Base-by-base conservation (phyloP, 2,888 invertebrate genomes). In the Amaurobius ferox region DNA sequence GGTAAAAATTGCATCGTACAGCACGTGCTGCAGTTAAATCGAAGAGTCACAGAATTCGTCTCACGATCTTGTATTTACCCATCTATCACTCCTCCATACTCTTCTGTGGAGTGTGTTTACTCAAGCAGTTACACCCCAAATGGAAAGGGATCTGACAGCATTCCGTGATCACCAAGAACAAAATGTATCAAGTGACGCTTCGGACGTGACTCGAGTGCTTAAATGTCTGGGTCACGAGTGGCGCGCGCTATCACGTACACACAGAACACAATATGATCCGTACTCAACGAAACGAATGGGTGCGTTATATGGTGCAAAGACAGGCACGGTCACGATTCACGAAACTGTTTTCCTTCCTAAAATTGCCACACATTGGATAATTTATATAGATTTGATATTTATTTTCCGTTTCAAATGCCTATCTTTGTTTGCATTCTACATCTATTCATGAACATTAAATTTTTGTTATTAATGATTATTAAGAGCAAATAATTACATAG, bases 171-270 rank as follows among this genome's bases (percentile, higher is more conserved):
- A 28, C 32, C 16, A 67, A 77, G 48, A 77, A 67, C 76, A 67
- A 77, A 77, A 77, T 67, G 67, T 77, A 77, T 77, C 78, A 78
- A 78, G 55, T 35, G 70, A 68, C 68, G 67, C 68, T 48, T 78
- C 35, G 78, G 78, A 78, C 78, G 78, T 78, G 78, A 78, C 68
- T 67, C 30, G 78, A 16, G 39, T 28, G 78, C 78, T 68, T 68
- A 78, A 78, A 70, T 70, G 78, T 78, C 70, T 67, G 67, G 61
- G 70, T 70, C 68, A 70, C 70, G 70, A 78, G 35, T 29, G 55
- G 32, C 30, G 44, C 68, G 30, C 30, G 35, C 66, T 66, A 77
- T 66, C 76, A 77, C 76, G 76, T 77, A 77, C 44, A 16, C 44
- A n/a, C 16, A 44, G n/a, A 44, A 44, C n/a, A 44, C 44, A 44